Evolutionary conservation across 1,140 invertebrate species (phyloP).

Genomic region (Bombus vancouverensis): DNA sequence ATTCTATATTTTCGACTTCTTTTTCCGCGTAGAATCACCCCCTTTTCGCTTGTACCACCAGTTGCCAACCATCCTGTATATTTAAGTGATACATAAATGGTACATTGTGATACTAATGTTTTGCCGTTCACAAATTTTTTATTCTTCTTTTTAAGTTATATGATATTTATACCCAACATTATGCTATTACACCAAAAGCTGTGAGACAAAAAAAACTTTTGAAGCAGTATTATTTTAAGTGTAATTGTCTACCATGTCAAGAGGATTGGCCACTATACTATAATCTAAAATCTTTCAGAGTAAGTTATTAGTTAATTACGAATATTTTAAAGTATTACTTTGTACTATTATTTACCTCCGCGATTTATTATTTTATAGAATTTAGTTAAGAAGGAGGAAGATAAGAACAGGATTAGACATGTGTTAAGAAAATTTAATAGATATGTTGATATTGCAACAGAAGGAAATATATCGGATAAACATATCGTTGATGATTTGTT

Average conservation of each 20-base stretch:
- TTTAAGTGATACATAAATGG: background rate
- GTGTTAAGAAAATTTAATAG: conserved; percentile 54
- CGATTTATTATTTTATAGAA: conserved; percentile 27
- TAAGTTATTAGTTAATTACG: conserved; percentile 36
- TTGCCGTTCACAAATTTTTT: conserved; percentile 6
- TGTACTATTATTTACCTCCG: background rate
- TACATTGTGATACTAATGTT: background rate
- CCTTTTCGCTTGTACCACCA: too few relatives aligned
- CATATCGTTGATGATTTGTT: conserved; percentile 68
- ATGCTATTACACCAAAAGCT: conserved; percentile 58
- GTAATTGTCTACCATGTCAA: conserved; percentile 89
- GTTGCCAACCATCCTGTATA: background rate
- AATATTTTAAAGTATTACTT: background rate
- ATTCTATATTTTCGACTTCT: too few relatives aligned
- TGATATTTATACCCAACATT: conserved; percentile 75
- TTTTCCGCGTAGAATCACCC: too few relatives aligned
- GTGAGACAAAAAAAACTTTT: conserved; percentile 60
- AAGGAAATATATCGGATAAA: conserved; percentile 60
- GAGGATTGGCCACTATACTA: conserved; percentile 87
- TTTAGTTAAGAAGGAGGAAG: conserved; percentile 7
- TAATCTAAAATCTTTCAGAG: conserved; percentile 57
- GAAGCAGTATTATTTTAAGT: conserved; percentile 85
- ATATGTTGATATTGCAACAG: conserved; percentile 51
- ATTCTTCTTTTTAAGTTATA: conserved; percentile 69
- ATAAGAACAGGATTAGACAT: conserved; percentile 32